Conservation (phyloP, 2,888 invertebrate species). For the Aphelenchoides bicaudatus region DNA sequence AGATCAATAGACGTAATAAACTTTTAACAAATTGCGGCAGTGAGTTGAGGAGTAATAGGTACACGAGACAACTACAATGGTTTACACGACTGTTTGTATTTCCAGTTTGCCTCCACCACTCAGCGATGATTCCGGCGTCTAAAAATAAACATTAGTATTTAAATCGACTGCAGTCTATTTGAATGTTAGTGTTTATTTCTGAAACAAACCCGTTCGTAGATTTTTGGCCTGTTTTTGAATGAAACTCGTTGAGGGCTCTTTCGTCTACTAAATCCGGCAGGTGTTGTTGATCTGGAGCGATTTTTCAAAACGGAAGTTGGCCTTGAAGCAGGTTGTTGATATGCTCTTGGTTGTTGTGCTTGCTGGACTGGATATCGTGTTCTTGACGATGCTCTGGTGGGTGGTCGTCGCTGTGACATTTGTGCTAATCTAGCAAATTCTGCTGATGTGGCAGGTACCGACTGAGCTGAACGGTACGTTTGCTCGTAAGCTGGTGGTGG, state of each 20-base stretch:
- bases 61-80: not conserved
- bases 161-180: no score
- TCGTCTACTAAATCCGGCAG: conserved; percentile 7
- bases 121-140: conserved; percentile 23
- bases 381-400: no score
- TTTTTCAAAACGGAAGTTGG: conserved; percentile 13
- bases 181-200: no score
- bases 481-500: not conserved
- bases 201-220: conserved; percentile 29
- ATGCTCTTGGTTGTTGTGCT: no score
- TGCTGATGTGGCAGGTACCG: conserved; percentile 9
- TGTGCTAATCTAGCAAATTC: conserved; percentile 8
- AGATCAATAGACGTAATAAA: no score
- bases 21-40: no score
- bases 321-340: not conserved
- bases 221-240: conserved; percentile 25
- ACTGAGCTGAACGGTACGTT: no score
- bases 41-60: no score
- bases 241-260: conserved; percentile 28
- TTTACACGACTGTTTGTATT: conserved; percentile 30
- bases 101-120: conserved; percentile 16
- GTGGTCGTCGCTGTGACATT: no score
- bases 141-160: no score
- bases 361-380: no score
- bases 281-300: conserved; percentile 8